These are phyloP conservation scores for Maccullochella peelii DNA, from an alignment of 2,113 vertebrate species.

Conservation along the genomic window DNA sequence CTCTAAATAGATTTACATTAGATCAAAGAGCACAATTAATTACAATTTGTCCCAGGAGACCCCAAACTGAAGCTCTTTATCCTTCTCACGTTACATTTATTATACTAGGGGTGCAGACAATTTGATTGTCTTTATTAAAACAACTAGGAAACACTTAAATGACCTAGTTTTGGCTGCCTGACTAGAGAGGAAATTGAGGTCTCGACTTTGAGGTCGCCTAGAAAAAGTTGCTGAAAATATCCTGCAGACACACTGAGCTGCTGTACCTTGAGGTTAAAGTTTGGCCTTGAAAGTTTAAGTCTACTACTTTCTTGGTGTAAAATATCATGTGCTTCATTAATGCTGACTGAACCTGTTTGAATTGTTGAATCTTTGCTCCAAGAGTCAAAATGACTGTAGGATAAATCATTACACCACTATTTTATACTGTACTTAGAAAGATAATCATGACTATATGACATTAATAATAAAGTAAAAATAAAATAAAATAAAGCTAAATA, in stretches of 20 bases:
- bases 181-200: background rate
- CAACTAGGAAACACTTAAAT: background rate
- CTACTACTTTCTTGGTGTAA: background rate
- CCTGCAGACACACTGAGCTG: background rate
- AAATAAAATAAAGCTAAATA: background rate
- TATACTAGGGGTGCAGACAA: background rate
- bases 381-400: background rate
- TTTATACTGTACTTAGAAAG: background rate
- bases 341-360: background rate
- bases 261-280: slow-evolving; percentile 16
- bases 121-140: background rate
- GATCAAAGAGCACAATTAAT: background rate
- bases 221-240: slow-evolving; percentile 50
- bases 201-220: slow-evolving; percentile 4
- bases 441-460: too few species aligned
- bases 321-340: background rate
- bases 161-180: background rate
- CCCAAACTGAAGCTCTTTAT: background rate
- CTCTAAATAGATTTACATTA: background rate
- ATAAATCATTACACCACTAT: too few species aligned
- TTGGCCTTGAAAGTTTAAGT: slow-evolving; percentile 21
- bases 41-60: background rate
- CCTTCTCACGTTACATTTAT: background rate
- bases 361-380: too few species aligned
- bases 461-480: too few species aligned